Conservation (phyloP, 1,140 invertebrate genomes). For the Acromyrmex charruanus region DNA sequence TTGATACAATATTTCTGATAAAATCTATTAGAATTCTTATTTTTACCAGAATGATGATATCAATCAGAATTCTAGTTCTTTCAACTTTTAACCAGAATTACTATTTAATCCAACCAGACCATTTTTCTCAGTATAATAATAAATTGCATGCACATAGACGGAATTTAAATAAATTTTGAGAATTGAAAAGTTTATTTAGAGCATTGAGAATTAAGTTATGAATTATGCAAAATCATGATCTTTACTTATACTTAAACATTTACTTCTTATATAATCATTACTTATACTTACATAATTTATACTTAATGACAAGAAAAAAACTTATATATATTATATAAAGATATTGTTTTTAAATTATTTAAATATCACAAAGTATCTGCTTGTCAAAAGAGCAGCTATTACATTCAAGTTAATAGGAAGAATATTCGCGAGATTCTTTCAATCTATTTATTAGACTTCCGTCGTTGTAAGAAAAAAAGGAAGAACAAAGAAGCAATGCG, state of each 20-base stretch:
- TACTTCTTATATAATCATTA: too few species aligned
- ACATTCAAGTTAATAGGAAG: not conserved
- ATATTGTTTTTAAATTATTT: not conserved
- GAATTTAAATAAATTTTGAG: not conserved
- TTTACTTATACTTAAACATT: not conserved
- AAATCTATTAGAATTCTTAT: too few species aligned
- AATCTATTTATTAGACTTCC: not conserved
- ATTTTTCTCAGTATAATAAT: not conserved
- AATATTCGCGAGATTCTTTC: slow-evolving; percentile 14
- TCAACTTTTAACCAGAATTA: too few species aligned
- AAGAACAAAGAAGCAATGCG: not conserved
- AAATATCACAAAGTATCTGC: not conserved
- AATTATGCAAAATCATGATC: not conserved
- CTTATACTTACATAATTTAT: too few species aligned
- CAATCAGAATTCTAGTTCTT: too few species aligned
- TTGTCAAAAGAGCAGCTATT: not conserved
- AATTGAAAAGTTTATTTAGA: not conserved
- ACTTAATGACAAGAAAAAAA: not conserved
- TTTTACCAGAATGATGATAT: too few species aligned
- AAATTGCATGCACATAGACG: not conserved
- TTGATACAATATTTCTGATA: too few species aligned
- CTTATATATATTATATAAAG: not conserved
- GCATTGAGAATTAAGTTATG: not conserved
- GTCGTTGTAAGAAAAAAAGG: not conserved
- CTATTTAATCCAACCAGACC: too few species aligned